Evolutionary conservation across 1,140 invertebrate species (phyloP).

Genomic region (Macrotrachela quadricornifera): DNA sequence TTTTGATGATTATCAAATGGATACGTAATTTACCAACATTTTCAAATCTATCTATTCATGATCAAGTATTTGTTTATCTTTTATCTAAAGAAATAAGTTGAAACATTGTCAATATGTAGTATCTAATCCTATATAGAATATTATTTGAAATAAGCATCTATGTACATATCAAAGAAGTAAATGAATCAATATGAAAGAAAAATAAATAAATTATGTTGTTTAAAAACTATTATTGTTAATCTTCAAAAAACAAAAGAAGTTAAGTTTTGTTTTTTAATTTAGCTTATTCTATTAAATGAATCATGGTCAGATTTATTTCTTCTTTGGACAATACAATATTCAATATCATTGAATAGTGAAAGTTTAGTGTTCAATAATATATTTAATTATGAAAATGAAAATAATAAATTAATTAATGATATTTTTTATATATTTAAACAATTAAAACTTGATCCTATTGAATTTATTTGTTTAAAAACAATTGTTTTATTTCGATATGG

Average conservation of each 20-base stretch:
- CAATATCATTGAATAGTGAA: constrained; percentile 39
- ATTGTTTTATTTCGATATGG: constrained; percentile 83
- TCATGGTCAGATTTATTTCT: constrained; percentile 88
- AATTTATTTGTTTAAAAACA: constrained; percentile 92
- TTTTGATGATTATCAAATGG: constrained; percentile 98
- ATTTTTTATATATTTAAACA: constrained; percentile 61
- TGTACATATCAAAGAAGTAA: too few species aligned
- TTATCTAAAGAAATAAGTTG: too few species aligned
- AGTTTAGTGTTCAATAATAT: constrained; percentile 13
- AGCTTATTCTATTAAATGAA: constrained; percentile 74
- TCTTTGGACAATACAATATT: constrained; percentile 88
- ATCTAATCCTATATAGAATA: too few species aligned
- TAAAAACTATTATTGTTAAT: too few species aligned
- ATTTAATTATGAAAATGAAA: constrained; percentile 23
- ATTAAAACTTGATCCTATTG: constrained; percentile 72
- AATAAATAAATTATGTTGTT: too few species aligned
- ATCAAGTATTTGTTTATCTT: constrained; percentile 46
- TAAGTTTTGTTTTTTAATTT: neutral
- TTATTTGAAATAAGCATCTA: too few species aligned
- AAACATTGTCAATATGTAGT: neutral
- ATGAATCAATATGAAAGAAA: neutral
- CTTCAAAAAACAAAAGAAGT: too few species aligned
- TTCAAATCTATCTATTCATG: constrained; percentile 71
- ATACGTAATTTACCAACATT: constrained; percentile 92
- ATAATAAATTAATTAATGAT: constrained; percentile 38